These are phyloP conservation scores for Glossophaga mutica DNA, from an alignment of 2,797 vertebrate genomes.

Conservation along the genomic window DNA sequence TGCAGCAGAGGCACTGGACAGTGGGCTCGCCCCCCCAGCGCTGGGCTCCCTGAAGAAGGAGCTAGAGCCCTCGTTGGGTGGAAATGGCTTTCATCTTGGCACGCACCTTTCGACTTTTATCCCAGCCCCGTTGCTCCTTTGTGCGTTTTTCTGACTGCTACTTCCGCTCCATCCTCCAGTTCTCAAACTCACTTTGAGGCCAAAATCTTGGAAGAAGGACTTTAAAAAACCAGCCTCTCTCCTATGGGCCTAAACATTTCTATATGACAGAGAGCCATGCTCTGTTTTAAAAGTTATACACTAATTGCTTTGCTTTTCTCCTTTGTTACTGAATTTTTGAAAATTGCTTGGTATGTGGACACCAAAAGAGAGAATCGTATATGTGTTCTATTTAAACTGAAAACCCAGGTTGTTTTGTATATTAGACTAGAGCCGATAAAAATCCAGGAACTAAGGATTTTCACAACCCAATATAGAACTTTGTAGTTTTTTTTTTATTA, in stretches of 20 bases:
- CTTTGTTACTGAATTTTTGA: background rate
- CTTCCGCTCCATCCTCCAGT: background rate
- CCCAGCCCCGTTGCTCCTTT: background rate
- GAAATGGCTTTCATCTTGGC: background rate
- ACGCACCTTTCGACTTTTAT: background rate
- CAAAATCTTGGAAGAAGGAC: constrained; percentile 1
- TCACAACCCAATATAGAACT: constrained; percentile 43
- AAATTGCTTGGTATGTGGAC: background rate
- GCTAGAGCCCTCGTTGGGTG: background rate
- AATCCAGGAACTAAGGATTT: background rate
- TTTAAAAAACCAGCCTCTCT: background rate
- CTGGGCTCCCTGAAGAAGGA: background rate
- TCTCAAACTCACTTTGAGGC: background rate
- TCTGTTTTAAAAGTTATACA: background rate
- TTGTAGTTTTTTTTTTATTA: constrained; percentile 30
- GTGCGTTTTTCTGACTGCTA: background rate
- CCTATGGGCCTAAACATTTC: background rate
- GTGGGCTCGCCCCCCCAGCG: background rate
- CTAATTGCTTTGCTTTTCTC: background rate
- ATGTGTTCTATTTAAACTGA: background rate
- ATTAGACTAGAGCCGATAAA: background rate
- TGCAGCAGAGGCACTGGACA: background rate
- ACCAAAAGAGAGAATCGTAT: background rate
- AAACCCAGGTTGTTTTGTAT: background rate
- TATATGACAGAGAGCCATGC: background rate